These are phyloP conservation scores for Phalera bucephala DNA, from an alignment of 2,888 invertebrate species.

Conservation along the genomic window DNA sequence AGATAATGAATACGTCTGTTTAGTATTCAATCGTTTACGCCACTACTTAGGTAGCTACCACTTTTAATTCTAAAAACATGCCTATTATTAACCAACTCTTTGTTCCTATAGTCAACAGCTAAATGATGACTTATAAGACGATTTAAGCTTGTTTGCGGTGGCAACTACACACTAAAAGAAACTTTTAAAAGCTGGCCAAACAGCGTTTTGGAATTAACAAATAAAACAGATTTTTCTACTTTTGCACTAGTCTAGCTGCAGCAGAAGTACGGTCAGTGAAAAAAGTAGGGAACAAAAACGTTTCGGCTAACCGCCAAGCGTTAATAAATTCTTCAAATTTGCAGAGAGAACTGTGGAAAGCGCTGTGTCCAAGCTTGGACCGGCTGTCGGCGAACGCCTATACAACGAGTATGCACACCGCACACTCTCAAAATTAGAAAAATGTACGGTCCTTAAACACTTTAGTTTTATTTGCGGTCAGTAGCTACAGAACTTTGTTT, in stretches of 20 bases:
- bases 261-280: slow-evolving; percentile 55
- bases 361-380: slow-evolving; percentile 39
- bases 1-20: slow-evolving; percentile 18
- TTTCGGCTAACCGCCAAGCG: slow-evolving; percentile 74
- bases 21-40: no score
- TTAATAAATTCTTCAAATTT: slow-evolving; percentile 78
- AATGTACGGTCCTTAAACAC: slow-evolving; percentile 9
- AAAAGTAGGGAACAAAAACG: slow-evolving; percentile 58
- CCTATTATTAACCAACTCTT: no score
- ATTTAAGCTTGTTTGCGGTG: not conserved
- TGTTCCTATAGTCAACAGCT: no score
- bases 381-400: slow-evolving; percentile 35
- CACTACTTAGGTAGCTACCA: no score
- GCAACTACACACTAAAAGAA: not conserved
- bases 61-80: no score
- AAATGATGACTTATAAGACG: no score
- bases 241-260: slow-evolving; percentile 48
- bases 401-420: slow-evolving; percentile 17
- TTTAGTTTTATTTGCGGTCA: slow-evolving; percentile 7
- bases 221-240: slow-evolving; percentile 49
- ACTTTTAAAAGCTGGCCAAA: slow-evolving; percentile 24
- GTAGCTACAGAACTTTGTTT: slow-evolving; percentile 1
- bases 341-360: slow-evolving; percentile 53
- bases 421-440: slow-evolving; percentile 22
- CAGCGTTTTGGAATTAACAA: slow-evolving; percentile 33